Evolutionary conservation across 2,113 vertebrate species (phyloP), one percentile per base, ranked within the genome.

Genomic region (Hiodon tergisus): DNA sequence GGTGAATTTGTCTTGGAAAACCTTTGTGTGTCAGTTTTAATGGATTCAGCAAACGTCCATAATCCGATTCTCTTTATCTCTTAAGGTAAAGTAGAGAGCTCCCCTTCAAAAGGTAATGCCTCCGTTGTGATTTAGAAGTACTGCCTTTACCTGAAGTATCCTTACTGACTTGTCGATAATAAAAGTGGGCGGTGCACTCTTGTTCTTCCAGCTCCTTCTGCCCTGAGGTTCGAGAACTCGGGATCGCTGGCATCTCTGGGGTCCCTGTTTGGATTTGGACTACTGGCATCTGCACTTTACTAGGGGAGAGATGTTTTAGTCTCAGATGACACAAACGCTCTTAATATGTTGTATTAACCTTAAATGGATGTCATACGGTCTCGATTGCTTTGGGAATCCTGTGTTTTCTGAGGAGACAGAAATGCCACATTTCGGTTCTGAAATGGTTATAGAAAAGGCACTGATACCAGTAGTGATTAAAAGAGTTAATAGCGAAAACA

Each of bases 151-250:
- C 31, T 31, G 31, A 31, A 67, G 17, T 7, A 1, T 47, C 4
- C 50, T 50, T 10, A 48, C 8, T 47, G 55, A 52, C 50, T 48
- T 11, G 65, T 69, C 14, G 53, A 54, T 48, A 16, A 3, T 52
- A 6, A 68, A 5, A n/a, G 46, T 14, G 8, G 46, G n/a, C 67
- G 3, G 4, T 11, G 51, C 7, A n/a, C 11, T 67, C 10, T n/a
- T 57, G 58, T 50, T 54, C 54, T 51, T 59, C 53, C 55, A 75
- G 73, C 52, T 11, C 14, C 73, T 63, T 8, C 63, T 50, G 57
- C 55, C 47, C 46, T 72, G 55, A 59, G 31, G 47, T 6, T 2
- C 4, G 5, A 47, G 11, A 6, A 48, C 31, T 48, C 14, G 10
- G 70, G 17, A 1, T 6, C 53, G 50, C 31, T 6, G 14, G 4